Conservation (phyloP, 2,113 vertebrate genomes). For the Brachyistius frenatus region DNA sequence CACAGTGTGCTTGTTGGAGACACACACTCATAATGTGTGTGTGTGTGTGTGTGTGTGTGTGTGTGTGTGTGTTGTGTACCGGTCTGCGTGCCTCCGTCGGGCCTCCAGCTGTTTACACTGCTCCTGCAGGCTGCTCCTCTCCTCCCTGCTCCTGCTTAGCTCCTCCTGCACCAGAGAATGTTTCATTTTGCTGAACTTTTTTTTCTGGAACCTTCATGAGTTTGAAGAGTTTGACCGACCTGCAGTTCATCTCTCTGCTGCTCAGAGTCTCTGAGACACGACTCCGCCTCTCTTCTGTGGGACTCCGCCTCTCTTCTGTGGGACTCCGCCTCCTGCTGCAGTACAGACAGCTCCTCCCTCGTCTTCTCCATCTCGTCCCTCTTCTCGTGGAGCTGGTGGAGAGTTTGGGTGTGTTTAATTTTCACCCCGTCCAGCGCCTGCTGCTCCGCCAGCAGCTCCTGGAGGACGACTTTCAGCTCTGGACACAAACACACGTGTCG, state of each 20-base stretch:
- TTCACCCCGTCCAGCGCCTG: conserved; percentile 17
- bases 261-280: background rate
- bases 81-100: conserved; percentile 50
- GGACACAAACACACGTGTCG: conserved; percentile 2
- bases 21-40: no score
- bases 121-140: conserved; percentile 44
- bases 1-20: no score
- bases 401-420: conserved; percentile 17
- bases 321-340: conserved; percentile 34
- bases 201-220: no score
- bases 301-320: conserved; percentile 18
- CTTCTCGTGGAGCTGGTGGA: conserved; percentile 21
- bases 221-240: conserved; percentile 8
- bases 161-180: conserved; percentile 34
- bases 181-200: no score
- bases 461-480: conserved; percentile 53
- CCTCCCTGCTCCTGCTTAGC: conserved; percentile 39
- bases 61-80: conserved; percentile 14
- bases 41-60: no score
- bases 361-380: background rate
- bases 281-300: conserved; percentile 17
- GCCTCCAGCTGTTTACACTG: conserved; percentile 63
- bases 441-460: conserved; percentile 47
- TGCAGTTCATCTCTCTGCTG: conserved; percentile 28
- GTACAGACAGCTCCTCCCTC: background rate